Conservation (phyloP, 2,797 vertebrate species). For the Notamacropus eugenii region DNA sequence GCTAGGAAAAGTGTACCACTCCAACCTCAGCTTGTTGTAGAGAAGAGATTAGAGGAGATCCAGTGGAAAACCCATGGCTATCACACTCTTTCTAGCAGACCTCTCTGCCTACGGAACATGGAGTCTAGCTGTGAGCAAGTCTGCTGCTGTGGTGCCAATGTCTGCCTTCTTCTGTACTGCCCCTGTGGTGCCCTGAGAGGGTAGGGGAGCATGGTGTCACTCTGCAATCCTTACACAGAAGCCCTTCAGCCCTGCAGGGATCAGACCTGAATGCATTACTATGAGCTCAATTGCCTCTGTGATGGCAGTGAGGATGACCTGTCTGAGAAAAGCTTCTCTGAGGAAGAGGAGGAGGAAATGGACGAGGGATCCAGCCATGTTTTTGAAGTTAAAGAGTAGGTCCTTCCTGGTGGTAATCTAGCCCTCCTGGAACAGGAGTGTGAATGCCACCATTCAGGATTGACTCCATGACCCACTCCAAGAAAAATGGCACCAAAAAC, state of each 20-base stretch:
- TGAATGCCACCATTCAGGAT: too few relatives aligned
- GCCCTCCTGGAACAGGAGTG: too few relatives aligned
- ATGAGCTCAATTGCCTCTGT: neutral
- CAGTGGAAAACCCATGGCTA: too few relatives aligned
- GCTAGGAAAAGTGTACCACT: neutral
- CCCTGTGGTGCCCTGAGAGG: neutral
- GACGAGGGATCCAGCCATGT: neutral
- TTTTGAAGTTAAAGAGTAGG: neutral
- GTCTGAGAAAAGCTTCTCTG: neutral
- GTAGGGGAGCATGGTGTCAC: accelerated
- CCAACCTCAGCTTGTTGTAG: neutral
- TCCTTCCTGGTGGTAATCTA: too few relatives aligned
- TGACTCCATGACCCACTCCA: neutral
- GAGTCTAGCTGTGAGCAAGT: neutral
- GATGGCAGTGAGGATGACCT: neutral
- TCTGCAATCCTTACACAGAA: neutral
- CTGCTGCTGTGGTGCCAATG: too few relatives aligned
- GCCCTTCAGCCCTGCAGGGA: neutral
- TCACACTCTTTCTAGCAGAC: neutral
- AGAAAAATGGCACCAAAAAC: neutral
- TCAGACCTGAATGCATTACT: too few relatives aligned
- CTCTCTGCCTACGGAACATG: neutral
- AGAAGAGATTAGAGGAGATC: too few relatives aligned
- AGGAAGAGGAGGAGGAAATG: neutral
- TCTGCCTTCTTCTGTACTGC: too few relatives aligned